These are phyloP conservation scores for Drosophila mojavensis DNA, from an alignment of 1,140 invertebrate genomes.

Conservation along the genomic window DNA sequence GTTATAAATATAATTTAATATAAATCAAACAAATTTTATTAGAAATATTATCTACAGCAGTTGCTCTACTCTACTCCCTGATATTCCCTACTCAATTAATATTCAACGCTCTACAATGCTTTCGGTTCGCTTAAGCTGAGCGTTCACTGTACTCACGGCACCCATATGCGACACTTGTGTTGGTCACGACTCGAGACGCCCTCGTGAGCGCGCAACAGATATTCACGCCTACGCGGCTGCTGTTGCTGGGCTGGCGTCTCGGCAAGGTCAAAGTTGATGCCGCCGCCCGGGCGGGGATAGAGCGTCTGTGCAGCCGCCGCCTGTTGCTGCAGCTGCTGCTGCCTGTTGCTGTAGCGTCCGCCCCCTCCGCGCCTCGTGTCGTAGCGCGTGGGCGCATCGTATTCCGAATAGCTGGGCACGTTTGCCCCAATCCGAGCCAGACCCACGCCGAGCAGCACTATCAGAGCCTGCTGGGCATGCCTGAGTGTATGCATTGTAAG, in stretches of 20 bases:
- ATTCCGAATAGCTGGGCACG: slow-evolving; percentile 44
- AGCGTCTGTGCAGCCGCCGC: slow-evolving; percentile 1
- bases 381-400: slow-evolving; percentile 35
- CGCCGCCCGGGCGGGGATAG: slow-evolving; percentile 37
- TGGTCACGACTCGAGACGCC: slow-evolving; percentile 13
- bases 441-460: slow-evolving; percentile 26
- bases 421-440: slow-evolving; percentile 16
- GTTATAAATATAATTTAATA: too few relatives aligned
- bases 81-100: too few relatives aligned
- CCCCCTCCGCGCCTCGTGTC: slow-evolving; percentile 19
- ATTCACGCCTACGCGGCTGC: slow-evolving; percentile 47
- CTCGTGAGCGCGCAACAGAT: slow-evolving; percentile 56
- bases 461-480: slow-evolving; percentile 13
- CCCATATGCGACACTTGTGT: slow-evolving; percentile 73
- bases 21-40: too few relatives aligned
- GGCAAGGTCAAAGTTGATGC: slow-evolving; percentile 17
- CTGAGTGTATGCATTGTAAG: slow-evolving; percentile 33
- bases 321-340: slow-evolving; percentile 24
- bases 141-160: slow-evolving; percentile 65
- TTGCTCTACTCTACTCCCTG: too few relatives aligned
- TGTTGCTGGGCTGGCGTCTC: slow-evolving; percentile 1
- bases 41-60: too few relatives aligned
- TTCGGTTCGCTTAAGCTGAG: background rate
- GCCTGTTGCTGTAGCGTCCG: slow-evolving; percentile 20
- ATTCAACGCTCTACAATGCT: too few relatives aligned